Conservation (phyloP, 2,888 invertebrate species). For the Kryphioiulus occultus region DNA sequence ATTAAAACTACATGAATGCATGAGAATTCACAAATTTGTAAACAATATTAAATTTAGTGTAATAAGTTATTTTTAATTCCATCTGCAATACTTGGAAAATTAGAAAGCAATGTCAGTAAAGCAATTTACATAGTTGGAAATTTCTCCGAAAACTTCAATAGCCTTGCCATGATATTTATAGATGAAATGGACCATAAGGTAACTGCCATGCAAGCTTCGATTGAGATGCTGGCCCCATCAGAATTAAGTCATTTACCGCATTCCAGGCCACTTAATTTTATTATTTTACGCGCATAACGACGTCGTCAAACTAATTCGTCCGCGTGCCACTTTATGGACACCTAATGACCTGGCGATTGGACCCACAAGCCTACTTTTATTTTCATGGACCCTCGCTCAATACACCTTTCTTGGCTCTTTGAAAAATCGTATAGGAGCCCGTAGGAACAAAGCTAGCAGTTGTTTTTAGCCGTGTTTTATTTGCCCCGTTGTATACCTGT, state of each 20-base stretch:
- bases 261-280: not conserved
- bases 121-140: too few relatives aligned
- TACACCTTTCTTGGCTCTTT: not conserved
- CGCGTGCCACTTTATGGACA: conserved; percentile 37
- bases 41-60: too few relatives aligned
- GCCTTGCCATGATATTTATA: not conserved
- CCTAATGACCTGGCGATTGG: conserved; percentile 24
- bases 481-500: conserved; percentile 42
- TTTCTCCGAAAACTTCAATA: too few relatives aligned
- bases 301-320: conserved; percentile 36
- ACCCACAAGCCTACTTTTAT: conserved; percentile 7
- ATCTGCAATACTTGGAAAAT: too few relatives aligned
- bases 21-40: too few relatives aligned
- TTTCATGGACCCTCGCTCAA: not conserved
- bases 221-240: not conserved
- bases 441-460: not conserved
- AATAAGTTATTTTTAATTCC: too few relatives aligned
- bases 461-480: conserved; percentile 31
- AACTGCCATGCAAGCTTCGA: not conserved
- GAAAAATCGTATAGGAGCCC: not conserved
- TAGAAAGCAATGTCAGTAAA: too few relatives aligned
- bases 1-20: too few relatives aligned
- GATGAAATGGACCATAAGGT: not conserved
- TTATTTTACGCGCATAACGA: conserved; percentile 36
- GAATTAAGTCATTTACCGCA: not conserved